Evolutionary conservation across 2,888 invertebrate genomes (phyloP).

Genomic region (Stramonita haemastoma): DNA sequence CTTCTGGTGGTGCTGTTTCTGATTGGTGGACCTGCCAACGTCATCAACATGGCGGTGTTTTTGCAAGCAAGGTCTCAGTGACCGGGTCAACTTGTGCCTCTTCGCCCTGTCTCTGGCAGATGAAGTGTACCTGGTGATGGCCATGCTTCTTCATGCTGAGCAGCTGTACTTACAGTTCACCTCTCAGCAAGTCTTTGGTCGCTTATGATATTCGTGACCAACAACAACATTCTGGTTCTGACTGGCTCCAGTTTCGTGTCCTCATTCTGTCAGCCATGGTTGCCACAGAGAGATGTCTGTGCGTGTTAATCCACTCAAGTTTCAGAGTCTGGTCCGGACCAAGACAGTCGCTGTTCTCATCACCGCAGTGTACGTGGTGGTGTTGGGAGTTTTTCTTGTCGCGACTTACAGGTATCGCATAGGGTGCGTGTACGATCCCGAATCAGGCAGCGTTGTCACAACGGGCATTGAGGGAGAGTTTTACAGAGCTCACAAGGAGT

Average conservation of each 20-base stretch:
- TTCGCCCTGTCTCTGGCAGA: not conserved
- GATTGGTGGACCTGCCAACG: constrained; percentile 8
- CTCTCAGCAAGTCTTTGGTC: not conserved
- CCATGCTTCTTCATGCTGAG: not conserved
- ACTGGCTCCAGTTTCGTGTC: not conserved
- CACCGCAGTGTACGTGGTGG: not conserved
- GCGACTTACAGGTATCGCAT: not conserved
- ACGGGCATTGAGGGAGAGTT: not conserved
- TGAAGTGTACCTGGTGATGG: not conserved
- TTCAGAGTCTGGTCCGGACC: constrained; percentile 6
- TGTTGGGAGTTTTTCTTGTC: not conserved
- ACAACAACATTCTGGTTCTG: not conserved
- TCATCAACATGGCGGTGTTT: constrained; percentile 22
- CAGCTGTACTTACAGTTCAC: not conserved
- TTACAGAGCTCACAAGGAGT: not conserved
- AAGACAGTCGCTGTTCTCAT: not conserved
- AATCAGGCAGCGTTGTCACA: not conserved
- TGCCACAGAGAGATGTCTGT: constrained; percentile 9
- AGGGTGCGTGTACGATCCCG: not conserved
- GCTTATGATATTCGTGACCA: not conserved
- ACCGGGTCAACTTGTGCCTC: constrained; percentile 6
- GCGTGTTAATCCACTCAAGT: constrained; percentile 5
- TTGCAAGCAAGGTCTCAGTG: not conserved
- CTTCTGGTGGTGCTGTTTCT: not conserved
- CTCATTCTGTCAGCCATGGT: constrained; percentile 15